Base-by-base conservation (phyloP, 2,888 invertebrate species). In the Trichopoda pennipes region DNA sequence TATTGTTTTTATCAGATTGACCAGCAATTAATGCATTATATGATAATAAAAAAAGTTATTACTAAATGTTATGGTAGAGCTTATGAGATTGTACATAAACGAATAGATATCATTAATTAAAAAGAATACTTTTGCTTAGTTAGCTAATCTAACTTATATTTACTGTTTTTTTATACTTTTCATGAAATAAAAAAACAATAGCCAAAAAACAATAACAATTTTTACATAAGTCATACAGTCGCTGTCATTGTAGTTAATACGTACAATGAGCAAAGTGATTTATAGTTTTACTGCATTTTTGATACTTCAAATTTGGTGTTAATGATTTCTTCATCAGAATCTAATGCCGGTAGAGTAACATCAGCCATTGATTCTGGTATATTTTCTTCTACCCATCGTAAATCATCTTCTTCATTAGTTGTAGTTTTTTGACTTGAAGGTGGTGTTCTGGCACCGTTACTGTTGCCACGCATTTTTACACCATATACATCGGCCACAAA, bases 381-480 rank as follows among this genome's bases (percentile, higher is more conserved):
- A 90, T 98, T 96, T 86, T 98, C 97, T 89, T 98, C 98, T 8
- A 98, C 95, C 98, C 98, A 98, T 88, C 96, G 94, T 85, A 96
- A 90, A 88, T 96, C 96, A 86, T 95, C 95, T 86, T 96, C 96
- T 90, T 95, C 91, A 16, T 92, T 92, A 82, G 91, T 92, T 44
- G 91, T 90, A 16, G 84, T 85, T 14, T 88, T 83, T 85, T 90
- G 91, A 16, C 89, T 88, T 61, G 87, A 86, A 35, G 88, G 85
- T n/a, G 88, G 85, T 9, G 88, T 85, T 85, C 92, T 92, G 3
- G 92, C 91, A 8, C 92, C 92, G 78, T 91, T 92, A 47, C 89
- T 90, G 38, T 90, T 90, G 0, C 93, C 93, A 1, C 95, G 93
- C 93, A 95, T 95, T 90, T 95, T 95, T 0, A 95, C 95, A 0